A percentile compares a stretch with the other conserved stretches of the same genome.
Conservation (phyloP, 2,888 invertebrate species). For the Phalera bucephala region DNA sequence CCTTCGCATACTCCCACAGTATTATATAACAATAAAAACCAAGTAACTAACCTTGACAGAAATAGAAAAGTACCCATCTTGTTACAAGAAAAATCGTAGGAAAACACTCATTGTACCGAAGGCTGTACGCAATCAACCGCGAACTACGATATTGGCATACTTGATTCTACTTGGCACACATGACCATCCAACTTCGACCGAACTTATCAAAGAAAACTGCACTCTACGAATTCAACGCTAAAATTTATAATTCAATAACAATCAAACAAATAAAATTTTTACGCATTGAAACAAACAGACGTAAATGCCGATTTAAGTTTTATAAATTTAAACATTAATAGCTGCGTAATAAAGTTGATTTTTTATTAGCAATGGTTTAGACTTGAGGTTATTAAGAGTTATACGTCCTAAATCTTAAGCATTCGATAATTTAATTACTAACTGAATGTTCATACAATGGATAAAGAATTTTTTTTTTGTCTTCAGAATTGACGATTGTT, state of each 20-base stretch:
- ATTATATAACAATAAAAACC: background rate
- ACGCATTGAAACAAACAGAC: slow-evolving; percentile 7
- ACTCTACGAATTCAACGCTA: slow-evolving; percentile 10
- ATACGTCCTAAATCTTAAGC: slow-evolving; percentile 27
- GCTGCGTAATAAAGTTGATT: too few species aligned
- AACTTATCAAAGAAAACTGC: slow-evolving; percentile 14
- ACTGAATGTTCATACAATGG: slow-evolving; percentile 17
- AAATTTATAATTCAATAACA: slow-evolving; percentile 8
- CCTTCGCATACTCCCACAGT: too few species aligned
- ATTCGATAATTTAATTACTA: slow-evolving; percentile 27
- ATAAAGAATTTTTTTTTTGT: slow-evolving; percentile 22
- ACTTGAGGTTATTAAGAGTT: too few species aligned
- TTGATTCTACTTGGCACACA: slow-evolving; percentile 77
- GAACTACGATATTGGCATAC: slow-evolving; percentile 79
- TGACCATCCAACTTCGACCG: slow-evolving; percentile 62
- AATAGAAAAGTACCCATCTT: slow-evolving; percentile 61
- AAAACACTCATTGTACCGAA: slow-evolving; percentile 70
- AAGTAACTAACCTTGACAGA: slow-evolving; percentile 56
- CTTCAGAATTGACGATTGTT: slow-evolving; percentile 11
- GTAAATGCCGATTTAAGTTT: slow-evolving; percentile 2
- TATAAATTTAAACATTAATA: too few species aligned
- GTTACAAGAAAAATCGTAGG: slow-evolving; percentile 75
- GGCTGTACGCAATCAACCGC: slow-evolving; percentile 73
- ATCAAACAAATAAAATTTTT: slow-evolving; percentile 9
- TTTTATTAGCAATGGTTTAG: too few species aligned